Evolutionary conservation across 2,888 invertebrate genomes (phyloP).

Genomic region (Cyclophora punctaria): DNA sequence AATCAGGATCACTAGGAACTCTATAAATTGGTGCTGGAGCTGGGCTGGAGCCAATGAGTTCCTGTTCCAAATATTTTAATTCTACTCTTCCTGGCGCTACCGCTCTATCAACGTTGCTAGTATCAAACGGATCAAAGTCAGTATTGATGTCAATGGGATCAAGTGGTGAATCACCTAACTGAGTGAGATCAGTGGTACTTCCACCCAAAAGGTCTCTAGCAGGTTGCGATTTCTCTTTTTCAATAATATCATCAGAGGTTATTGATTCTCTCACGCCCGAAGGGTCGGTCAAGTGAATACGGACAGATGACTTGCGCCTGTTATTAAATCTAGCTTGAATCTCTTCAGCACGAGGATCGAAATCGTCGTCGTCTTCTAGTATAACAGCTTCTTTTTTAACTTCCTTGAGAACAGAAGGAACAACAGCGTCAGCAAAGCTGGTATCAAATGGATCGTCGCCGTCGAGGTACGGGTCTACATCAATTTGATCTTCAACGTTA

Average conservation of each 20-base stretch:
- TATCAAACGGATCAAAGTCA: slow-evolving; percentile 90
- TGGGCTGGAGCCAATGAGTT: slow-evolving; percentile 76
- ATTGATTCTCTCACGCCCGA: slow-evolving; percentile 75
- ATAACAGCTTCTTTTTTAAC: slow-evolving; percentile 54
- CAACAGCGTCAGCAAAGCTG: slow-evolving; percentile 84
- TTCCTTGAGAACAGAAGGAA: slow-evolving; percentile 69
- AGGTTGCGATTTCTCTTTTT: slow-evolving; percentile 52
- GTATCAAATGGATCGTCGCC: slow-evolving; percentile 91
- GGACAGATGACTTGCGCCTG: slow-evolving; percentile 67
- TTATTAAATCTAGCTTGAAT: slow-evolving; percentile 51
- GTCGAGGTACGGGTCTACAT: slow-evolving; percentile 67
- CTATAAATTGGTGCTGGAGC: slow-evolving; percentile 41
- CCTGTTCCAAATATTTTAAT: slow-evolving; percentile 84
- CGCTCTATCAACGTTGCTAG: slow-evolving; percentile 82
- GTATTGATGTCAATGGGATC: slow-evolving; percentile 74
- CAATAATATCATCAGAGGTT: slow-evolving; percentile 65
- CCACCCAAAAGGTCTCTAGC: slow-evolving; percentile 83
- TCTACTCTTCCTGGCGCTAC: slow-evolving; percentile 86
- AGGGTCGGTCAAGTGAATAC: slow-evolving; percentile 79
- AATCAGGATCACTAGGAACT: slow-evolving; percentile 83
- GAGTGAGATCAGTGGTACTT: slow-evolving; percentile 83
- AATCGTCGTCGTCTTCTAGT: slow-evolving; percentile 71
- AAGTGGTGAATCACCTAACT: slow-evolving; percentile 80
- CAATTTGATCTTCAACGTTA: slow-evolving; percentile 64
- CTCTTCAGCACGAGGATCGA: slow-evolving; percentile 80